phyloP scores from a whole-genome alignment of 2,888 invertebrate genomes.

The Syrphus vitripennis region DNA sequence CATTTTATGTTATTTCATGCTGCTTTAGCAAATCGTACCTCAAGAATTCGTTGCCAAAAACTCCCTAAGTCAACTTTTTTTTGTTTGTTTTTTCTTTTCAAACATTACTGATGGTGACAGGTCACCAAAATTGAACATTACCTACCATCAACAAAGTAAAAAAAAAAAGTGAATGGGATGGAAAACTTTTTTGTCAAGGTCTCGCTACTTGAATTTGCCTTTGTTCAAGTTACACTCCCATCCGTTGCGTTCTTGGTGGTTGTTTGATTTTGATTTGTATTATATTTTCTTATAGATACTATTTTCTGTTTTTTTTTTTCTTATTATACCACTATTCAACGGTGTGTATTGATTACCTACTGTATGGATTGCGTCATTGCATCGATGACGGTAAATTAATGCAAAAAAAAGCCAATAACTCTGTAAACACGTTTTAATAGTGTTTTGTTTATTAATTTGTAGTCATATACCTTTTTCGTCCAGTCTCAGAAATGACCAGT shows the following conservation, averaged over 20 bases:
- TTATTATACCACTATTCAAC: background rate
- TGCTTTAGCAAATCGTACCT: too few species aligned
- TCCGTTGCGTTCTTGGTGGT: slow-evolving; percentile 7
- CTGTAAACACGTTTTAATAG: background rate
- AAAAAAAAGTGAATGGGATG: slow-evolving; percentile 16
- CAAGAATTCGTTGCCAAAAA: too few species aligned
- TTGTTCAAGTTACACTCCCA: slow-evolving; percentile 16
- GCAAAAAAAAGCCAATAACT: slow-evolving; percentile 14
- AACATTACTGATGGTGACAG: background rate
- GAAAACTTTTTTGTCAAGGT: background rate
- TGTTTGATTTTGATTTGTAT: background rate
- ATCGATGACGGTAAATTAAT: slow-evolving; percentile 24
- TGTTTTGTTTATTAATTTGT: background rate
- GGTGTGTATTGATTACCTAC: slow-evolving; percentile 4
- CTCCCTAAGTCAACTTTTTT: too few species aligned
- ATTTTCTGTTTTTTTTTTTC: background rate
- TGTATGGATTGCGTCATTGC: slow-evolving; percentile 8
- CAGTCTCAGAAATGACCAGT: background rate
- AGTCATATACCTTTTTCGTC: background rate
- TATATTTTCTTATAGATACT: background rate
- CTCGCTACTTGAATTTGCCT: background rate
- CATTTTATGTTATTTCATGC: too few species aligned
- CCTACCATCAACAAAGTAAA: slow-evolving; percentile 23
- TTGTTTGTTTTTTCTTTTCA: too few species aligned
- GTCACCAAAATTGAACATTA: slow-evolving; percentile 37